Conservation (phyloP, 2,888 invertebrate species). For the Carpatolechia fugitivella region DNA sequence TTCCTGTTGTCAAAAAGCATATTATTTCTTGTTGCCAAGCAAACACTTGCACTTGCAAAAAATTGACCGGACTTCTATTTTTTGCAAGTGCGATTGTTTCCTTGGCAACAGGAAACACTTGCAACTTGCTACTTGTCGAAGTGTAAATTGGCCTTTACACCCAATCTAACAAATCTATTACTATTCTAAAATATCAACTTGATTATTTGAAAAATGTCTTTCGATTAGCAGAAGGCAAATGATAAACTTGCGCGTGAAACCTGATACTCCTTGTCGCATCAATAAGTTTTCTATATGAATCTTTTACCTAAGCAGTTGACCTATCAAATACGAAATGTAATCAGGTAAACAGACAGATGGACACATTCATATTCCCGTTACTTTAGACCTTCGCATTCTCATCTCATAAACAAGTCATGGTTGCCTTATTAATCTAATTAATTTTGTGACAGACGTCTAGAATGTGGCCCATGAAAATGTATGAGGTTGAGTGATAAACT, state of each 20-base stretch:
- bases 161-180: no score
- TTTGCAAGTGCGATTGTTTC: no score
- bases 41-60: no score
- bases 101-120: no score
- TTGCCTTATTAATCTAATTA: conserved; percentile 41
- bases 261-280: background rate
- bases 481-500: background rate
- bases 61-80: no score
- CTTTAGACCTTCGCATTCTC: conserved; percentile 54
- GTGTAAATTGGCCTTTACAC: no score
- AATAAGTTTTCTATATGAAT: background rate
- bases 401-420: conserved; percentile 29
- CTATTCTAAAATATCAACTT: no score
- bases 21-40: no score
- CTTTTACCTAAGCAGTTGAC: background rate
- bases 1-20: no score
- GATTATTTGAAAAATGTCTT: background rate
- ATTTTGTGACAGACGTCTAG: conserved; percentile 18
- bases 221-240: background rate
- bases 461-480: background rate
- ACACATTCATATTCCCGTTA: conserved; percentile 38
- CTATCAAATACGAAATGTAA: background rate
- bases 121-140: no score
- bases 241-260: background rate
- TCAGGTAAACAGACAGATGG: conserved; percentile 6